These are phyloP conservation scores for Numenius arquata DNA, from an alignment of 2,113 vertebrate species.

Conservation along the genomic window DNA sequence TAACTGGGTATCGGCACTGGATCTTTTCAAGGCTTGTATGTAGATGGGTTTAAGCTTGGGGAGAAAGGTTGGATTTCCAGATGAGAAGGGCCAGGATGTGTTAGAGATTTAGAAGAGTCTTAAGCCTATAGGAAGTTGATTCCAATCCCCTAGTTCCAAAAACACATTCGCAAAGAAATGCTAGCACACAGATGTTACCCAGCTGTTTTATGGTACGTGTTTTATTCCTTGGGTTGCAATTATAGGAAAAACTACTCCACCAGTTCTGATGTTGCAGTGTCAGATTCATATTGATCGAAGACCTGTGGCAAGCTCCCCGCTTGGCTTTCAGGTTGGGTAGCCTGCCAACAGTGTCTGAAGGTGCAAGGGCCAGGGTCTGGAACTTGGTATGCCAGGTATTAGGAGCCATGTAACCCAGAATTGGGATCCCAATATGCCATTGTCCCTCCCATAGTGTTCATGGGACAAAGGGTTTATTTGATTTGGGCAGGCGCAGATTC, in stretches of 20 bases:
- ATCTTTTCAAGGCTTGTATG: background rate
- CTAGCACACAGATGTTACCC: background rate
- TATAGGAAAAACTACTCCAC: background rate
- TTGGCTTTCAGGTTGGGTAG: background rate
- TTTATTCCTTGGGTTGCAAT: background rate
- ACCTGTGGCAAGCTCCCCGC: background rate
- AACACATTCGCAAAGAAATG: background rate
- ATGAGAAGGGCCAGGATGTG: no score
- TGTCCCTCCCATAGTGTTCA: background rate
- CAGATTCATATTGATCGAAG: background rate
- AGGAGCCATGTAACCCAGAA: background rate
- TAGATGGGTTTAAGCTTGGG: background rate
- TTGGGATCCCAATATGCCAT: background rate
- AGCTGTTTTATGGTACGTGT: background rate
- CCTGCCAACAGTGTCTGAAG: background rate
- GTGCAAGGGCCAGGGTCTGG: background rate
- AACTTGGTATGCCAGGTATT: background rate
- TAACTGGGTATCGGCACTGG: background rate
- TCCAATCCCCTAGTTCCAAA: background rate
- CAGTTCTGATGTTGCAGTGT: background rate
- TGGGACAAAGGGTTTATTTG: background rate
- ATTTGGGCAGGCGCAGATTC: background rate
- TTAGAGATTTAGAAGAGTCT: background rate
- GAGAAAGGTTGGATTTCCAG: background rate
- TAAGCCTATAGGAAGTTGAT: background rate